Percentiles rank a stretch among this genome's conserved stretches.
Conservation (phyloP, 2,113 vertebrate species). For the Salvelinus sp. region DNA sequence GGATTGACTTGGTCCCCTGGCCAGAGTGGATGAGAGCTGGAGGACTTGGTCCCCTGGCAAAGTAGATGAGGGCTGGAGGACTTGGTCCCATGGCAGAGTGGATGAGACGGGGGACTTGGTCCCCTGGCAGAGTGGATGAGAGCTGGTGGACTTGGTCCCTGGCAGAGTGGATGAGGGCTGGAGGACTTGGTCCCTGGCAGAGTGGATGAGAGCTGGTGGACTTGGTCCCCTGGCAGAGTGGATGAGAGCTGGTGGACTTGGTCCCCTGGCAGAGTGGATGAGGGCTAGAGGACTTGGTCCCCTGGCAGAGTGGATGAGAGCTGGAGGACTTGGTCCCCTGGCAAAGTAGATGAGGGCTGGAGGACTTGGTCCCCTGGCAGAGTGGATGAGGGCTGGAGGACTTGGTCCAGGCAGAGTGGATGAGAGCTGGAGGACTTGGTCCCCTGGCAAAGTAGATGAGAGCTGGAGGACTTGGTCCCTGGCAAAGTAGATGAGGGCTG, state of each 20-base stretch:
- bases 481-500: too few species aligned
- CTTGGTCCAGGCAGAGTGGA: not conserved
- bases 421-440: not conserved
- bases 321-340: not conserved
- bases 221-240: conserved; percentile 15
- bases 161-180: too few species aligned
- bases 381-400: conserved; percentile 13
- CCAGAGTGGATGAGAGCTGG: too few species aligned
- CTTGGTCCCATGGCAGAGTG: conserved; percentile 4
- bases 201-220: conserved; percentile 27
- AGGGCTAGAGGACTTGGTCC: not conserved
- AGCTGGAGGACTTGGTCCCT: not conserved
- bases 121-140: conserved; percentile 8
- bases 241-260: too few species aligned
- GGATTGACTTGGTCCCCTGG: conserved; percentile 17
- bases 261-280: conserved; percentile 4
- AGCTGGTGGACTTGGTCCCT: not conserved
- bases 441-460: conserved; percentile 13
- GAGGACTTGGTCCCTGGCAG: conserved; percentile 4
- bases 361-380: not conserved
- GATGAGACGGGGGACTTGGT: not conserved
- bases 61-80: too few species aligned
- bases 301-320: conserved; percentile 12
- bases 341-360: conserved; percentile 3
- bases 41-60: too few species aligned